Base-by-base conservation (phyloP, 2,113 vertebrate species). In the Gorilla gorilla region DNA sequence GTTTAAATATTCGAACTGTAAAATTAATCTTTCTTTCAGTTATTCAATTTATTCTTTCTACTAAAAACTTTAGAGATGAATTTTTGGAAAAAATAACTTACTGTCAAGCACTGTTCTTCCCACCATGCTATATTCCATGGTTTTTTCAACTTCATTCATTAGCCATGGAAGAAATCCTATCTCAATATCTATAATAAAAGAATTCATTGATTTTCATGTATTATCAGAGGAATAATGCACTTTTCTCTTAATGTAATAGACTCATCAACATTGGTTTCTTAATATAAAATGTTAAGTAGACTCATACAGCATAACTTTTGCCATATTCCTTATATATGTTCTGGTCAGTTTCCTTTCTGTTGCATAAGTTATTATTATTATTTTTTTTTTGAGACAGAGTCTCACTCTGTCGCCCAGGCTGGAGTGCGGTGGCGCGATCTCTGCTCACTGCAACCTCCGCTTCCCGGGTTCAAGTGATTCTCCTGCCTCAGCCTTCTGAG, bases 111-210 rank as follows among this genome's bases (percentile, higher is more conserved):
- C 73, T 20, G 94, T 92, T 97, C 99, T 99, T 66, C 99, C 99
- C 23, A 99, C 83, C 89, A 98, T 79, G 96, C 98, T 99, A 97
- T 97, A 98, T 45, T 99, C 98, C 92, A 99, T 96, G 57, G 78
- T 96, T 93, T 98, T 98, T 95, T 98, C 98, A 45, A 99, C 99
- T 93, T 99, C 98, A 89, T 82, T 90, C 99, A 99, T 99, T 89
- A 99, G 98, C 99, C 99, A 99, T 0, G 99, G 99, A 57, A 99
- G 84, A 98, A 99, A 99, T 97, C 98, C 98, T 23, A 98, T 98
- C 97, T 99, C 99, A 90, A 99, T 98, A 98, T 99, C 99, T 99
- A 86, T 97, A 97, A 98, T 95, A 70, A 61, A 97, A 88, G 10
- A 90, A 91, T 61, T 50, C 84, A 75, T 61, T 38, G 1, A 68